phyloP scores from a whole-genome alignment of 2,113 vertebrate species.

The Pygathrix nemaeus region DNA sequence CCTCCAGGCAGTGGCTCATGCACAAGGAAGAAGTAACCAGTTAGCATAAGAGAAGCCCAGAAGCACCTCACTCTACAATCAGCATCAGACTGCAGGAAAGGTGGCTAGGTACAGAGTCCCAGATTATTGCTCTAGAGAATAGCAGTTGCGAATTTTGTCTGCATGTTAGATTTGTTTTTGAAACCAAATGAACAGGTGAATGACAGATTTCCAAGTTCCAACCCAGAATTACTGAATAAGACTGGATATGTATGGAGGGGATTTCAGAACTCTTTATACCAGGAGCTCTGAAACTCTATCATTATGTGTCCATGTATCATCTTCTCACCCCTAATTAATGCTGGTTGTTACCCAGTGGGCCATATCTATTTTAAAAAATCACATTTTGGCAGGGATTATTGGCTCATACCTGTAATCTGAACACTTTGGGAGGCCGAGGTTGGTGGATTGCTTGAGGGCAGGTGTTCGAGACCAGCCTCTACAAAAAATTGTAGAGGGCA shows the following conservation, averaged over 20 bases:
- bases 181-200: not conserved
- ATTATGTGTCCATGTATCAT: not conserved
- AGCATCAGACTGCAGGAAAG: not conserved
- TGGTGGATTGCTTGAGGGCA: no score
- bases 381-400: not conserved
- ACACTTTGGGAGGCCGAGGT: no score
- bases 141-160: not conserved
- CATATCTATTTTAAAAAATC: not conserved
- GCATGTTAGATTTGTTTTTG: not conserved
- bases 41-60: not conserved
- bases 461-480: no score
- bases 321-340: accelerated
- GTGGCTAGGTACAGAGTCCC: not conserved
- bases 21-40: not conserved
- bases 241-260: not conserved
- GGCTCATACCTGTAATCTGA: no score
- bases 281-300: not conserved
- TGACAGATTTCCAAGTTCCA: not conserved
- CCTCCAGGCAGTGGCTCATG: not conserved
- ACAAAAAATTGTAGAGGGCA: no score
- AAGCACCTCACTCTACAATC: not conserved
- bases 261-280: not conserved
- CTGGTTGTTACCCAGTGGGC: not conserved
- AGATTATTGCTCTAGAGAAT: not conserved
- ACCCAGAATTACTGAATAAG: not conserved